Evolutionary conservation across 2,888 invertebrate genomes (phyloP).

Genomic region (Auanema sp.): DNA sequence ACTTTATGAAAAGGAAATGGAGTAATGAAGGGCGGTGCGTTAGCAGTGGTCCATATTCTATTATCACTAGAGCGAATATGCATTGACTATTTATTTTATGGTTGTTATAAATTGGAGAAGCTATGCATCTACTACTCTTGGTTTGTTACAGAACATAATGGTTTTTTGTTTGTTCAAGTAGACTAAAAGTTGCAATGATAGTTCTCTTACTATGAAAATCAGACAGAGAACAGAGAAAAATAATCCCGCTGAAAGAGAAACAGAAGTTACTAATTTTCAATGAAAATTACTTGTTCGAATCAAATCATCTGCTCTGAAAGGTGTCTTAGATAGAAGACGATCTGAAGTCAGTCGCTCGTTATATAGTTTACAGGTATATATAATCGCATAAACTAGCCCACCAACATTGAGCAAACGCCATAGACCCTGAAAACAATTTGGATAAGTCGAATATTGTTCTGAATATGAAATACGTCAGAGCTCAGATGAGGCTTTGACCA

Average conservation of each 20-base stretch:
- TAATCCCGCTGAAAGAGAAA: not conserved
- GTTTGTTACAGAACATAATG: no score
- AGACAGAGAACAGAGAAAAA: not conserved
- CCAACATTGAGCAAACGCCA: not conserved
- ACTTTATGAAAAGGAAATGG: no score
- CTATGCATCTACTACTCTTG: no score
- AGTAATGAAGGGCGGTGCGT: no score
- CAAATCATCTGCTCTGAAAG: slow-evolving; percentile 8
- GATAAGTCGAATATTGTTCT: not conserved
- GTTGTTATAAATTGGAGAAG: no score
- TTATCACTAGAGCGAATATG: no score
- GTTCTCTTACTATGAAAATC: not conserved
- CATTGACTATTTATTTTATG: no score
- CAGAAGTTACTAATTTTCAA: not conserved
- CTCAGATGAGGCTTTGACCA: slow-evolving; percentile 41
- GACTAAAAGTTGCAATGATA: no score
- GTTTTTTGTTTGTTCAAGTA: no score
- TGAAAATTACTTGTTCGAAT: slow-evolving; percentile 4
- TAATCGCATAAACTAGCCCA: slow-evolving; percentile 3
- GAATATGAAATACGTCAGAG: not conserved
- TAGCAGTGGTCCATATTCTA: no score
- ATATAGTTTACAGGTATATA: slow-evolving; percentile 4
- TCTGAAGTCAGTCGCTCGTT: slow-evolving; percentile 4
- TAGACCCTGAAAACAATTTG: not conserved
- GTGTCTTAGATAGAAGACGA: not conserved